Conservation (phyloP, 2,797 vertebrate species). For the Huso huso region DNA sequence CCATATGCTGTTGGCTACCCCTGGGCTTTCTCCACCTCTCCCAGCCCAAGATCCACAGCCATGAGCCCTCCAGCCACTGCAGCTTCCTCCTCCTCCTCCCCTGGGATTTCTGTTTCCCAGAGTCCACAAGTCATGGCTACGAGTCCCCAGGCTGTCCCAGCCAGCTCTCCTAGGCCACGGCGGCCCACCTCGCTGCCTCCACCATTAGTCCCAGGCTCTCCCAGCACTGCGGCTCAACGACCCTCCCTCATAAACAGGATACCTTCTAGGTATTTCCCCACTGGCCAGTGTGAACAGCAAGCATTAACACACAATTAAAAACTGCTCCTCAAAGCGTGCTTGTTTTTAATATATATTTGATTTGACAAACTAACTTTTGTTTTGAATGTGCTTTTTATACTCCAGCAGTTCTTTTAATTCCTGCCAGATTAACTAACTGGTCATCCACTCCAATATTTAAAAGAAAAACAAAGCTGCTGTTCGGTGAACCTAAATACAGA, state of each 20-base stretch:
- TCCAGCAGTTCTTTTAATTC: background rate
- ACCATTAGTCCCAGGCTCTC: conserved; percentile 56
- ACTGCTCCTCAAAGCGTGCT: background rate
- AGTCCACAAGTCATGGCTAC: conserved; percentile 32
- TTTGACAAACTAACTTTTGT: conserved; percentile 11
- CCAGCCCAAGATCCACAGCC: conserved; percentile 45
- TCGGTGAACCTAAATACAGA: too few species aligned
- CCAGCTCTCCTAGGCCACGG: conserved; percentile 50
- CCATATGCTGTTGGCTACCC: conserved; percentile 74
- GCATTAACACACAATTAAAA: conserved; percentile 18
- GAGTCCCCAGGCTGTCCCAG: conserved; percentile 48
- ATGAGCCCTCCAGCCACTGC: conserved; percentile 32
- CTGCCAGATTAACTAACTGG: background rate
- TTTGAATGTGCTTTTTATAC: background rate
- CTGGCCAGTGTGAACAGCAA: conserved; percentile 38
- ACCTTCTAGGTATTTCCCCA: conserved; percentile 80
- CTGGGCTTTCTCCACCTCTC: conserved; percentile 51
- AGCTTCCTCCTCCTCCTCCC: conserved; percentile 42
- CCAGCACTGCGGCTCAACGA: conserved; percentile 57
- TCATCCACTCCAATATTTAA: too few species aligned
- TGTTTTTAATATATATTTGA: conserved; percentile 1
- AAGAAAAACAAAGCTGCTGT: too few species aligned
- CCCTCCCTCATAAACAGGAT: conserved; percentile 67
- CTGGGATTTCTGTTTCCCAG: conserved; percentile 28
- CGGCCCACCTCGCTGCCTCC: conserved; percentile 50